These are phyloP conservation scores for Beris morrisii DNA, from an alignment of 2,888 invertebrate species.

Conservation along the genomic window DNA sequence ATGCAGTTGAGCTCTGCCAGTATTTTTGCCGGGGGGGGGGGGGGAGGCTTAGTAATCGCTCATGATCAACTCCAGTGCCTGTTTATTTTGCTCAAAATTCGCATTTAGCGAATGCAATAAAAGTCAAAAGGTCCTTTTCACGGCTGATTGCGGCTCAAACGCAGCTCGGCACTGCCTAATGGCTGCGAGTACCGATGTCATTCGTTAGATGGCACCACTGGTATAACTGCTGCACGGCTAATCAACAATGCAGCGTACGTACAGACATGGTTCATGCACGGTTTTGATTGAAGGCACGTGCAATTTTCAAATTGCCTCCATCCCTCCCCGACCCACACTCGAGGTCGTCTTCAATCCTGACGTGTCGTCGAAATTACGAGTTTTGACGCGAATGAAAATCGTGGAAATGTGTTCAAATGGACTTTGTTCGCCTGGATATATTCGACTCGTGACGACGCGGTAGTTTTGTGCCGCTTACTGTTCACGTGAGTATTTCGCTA, in stretches of 20 bases:
- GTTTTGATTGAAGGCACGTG: constrained; percentile 33
- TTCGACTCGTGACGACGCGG: background rate
- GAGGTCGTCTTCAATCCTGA: background rate
- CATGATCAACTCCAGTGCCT: too few relatives aligned
- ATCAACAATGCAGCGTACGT: constrained; percentile 21
- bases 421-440: constrained; percentile 23
- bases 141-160: constrained; percentile 20
- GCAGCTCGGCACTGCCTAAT: constrained; percentile 2
- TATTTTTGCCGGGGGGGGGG: too few relatives aligned
- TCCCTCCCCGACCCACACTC: background rate
- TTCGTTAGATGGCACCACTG: constrained; percentile 11
- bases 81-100: background rate
- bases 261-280: constrained; percentile 14
- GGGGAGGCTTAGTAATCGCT: too few relatives aligned
- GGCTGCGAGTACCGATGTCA: constrained; percentile 11
- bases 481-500: constrained; percentile 20
- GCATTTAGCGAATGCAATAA: constrained; percentile 26
- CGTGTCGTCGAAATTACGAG: background rate
- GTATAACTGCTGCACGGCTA: constrained; percentile 23
- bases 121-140: constrained; percentile 25
- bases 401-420: constrained; percentile 20
- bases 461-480: constrained; percentile 5
- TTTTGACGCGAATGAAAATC: constrained; percentile 16
- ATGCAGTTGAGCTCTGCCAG: too few relatives aligned
- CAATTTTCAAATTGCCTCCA: constrained; percentile 30